phyloP scores from a whole-genome alignment of 2,888 invertebrate genomes.

The Cactoblastis cactorum region DNA sequence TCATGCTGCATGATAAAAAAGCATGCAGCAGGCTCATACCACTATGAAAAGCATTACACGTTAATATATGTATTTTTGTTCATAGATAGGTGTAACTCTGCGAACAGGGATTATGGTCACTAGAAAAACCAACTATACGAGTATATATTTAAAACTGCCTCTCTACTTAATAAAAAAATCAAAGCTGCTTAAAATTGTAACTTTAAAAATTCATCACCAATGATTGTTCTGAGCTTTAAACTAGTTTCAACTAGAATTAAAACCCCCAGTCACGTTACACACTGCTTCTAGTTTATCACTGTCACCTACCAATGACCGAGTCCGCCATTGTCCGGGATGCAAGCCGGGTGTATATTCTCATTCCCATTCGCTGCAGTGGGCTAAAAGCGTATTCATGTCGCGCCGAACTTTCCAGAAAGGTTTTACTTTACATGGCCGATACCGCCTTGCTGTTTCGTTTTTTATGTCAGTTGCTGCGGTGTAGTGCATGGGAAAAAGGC shows the following conservation, averaged over 20 bases:
- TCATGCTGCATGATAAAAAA: too few relatives aligned
- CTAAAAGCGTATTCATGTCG: slow-evolving; percentile 24
- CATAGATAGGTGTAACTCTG: too few relatives aligned
- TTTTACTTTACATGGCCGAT: slow-evolving; percentile 19
- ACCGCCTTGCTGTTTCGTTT: slow-evolving; percentile 9
- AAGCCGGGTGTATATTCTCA: slow-evolving; percentile 11
- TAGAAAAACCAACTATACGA: too few relatives aligned
- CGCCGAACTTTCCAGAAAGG: slow-evolving; percentile 17
- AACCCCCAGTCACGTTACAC: background rate
- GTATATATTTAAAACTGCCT: too few relatives aligned
- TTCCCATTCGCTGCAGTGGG: slow-evolving; percentile 13
- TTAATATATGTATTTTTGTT: too few relatives aligned
- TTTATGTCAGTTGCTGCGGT: background rate
- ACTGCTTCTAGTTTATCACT: background rate
- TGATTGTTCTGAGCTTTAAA: too few relatives aligned
- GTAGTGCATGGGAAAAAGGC: background rate
- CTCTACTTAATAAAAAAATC: too few relatives aligned
- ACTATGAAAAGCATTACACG: too few relatives aligned
- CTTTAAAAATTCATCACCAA: too few relatives aligned
- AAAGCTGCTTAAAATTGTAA: too few relatives aligned
- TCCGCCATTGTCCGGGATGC: slow-evolving; percentile 3
- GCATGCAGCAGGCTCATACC: too few relatives aligned
- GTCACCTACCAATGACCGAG: slow-evolving; percentile 1
- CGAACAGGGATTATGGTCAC: too few relatives aligned
- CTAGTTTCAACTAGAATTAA: background rate